These are phyloP conservation scores for Colletes collaris DNA, from an alignment of 2,888 invertebrate species.

Conservation along the genomic window DNA sequence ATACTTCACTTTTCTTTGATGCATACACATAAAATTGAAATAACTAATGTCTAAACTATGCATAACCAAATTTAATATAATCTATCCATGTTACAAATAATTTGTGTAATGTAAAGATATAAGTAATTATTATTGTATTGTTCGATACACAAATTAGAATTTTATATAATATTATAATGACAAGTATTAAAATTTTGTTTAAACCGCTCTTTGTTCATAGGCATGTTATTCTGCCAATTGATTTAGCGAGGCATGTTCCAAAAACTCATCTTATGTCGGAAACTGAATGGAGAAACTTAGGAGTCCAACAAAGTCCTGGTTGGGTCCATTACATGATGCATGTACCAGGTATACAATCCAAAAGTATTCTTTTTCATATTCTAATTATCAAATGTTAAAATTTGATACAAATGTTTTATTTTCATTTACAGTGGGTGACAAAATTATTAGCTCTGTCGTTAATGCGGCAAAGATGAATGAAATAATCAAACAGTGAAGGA, in stretches of 20 bases:
- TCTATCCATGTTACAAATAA: not conserved
- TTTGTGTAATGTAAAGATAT: not conserved
- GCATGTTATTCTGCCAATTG: conserved; percentile 95
- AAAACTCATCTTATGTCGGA: conserved; percentile 96
- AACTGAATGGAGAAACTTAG: conserved; percentile 96
- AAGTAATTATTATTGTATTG: not conserved
- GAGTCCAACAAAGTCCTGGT: conserved; percentile 96
- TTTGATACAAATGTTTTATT: no score
- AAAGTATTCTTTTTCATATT: not conserved
- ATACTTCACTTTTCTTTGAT: no score
- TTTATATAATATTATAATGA: not conserved
- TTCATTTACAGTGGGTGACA: no score
- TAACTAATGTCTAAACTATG: not conserved
- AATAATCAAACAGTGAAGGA: no score
- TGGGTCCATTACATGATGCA: conserved; percentile 97
- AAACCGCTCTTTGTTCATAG: conserved; percentile 83
- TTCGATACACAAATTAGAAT: not conserved
- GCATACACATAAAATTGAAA: not conserved
- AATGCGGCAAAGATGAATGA: no score
- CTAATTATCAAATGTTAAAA: no score
- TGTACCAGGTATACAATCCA: conserved; percentile 86
- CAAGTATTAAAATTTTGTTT: not conserved
- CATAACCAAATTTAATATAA: not conserved
- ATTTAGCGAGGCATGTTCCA: conserved; percentile 93
- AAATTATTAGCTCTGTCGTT: no score